Evolutionary conservation across 2,113 vertebrate genomes (phyloP).

Genomic region (Pampusana beccarii): DNA sequence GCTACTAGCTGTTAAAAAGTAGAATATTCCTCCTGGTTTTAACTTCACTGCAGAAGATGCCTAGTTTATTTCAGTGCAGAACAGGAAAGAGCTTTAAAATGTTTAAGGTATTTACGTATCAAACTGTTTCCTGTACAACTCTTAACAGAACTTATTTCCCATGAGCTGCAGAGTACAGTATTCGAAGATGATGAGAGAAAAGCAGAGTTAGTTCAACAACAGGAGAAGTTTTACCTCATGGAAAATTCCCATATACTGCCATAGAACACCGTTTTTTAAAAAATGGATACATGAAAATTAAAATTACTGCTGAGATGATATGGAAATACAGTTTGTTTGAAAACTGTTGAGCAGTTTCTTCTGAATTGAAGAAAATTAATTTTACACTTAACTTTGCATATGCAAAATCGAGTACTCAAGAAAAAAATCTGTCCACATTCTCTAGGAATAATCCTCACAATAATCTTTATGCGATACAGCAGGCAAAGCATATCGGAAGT

Average conservation of each 20-base stretch:
- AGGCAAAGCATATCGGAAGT: neutral
- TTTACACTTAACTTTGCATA: neutral
- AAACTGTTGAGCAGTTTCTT: neutral
- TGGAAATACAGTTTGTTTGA: neutral
- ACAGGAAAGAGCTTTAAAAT: neutral
- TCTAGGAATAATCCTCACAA: neutral
- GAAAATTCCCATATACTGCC: neutral
- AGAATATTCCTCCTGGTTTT: neutral
- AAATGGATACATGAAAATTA: neutral
- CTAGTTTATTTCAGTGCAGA: neutral
- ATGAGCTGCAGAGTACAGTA: neutral
- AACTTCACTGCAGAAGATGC: neutral
- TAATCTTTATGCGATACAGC: fast-evolving
- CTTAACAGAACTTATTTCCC: neutral
- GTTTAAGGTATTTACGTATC: neutral
- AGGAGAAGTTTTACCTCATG: neutral
- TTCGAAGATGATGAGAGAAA: neutral
- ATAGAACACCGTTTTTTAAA: neutral
- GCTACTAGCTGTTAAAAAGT: neutral
- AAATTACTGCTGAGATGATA: neutral
- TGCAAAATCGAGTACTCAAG: neutral
- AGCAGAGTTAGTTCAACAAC: neutral
- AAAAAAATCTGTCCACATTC: neutral
- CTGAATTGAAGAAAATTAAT: neutral
- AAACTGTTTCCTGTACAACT: neutral